Evolutionary conservation across 2,888 invertebrate genomes (phyloP).

Genomic region (Andrena marginata): DNA sequence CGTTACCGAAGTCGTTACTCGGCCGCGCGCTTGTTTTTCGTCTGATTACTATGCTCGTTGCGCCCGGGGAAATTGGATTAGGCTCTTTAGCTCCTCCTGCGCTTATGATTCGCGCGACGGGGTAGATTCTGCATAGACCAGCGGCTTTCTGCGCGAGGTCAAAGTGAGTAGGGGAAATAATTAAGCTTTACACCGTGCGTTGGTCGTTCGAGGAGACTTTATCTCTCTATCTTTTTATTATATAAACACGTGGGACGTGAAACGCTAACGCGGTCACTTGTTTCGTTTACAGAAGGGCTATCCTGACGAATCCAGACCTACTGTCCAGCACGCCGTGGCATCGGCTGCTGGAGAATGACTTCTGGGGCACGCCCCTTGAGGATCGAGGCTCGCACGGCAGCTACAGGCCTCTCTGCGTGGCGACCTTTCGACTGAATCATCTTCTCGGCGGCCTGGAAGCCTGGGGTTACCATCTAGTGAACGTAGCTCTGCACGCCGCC

Average conservation of each 20-base stretch:
- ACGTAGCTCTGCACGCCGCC: constrained; percentile 93
- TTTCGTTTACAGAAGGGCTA: constrained; percentile 92
- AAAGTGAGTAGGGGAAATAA: neutral
- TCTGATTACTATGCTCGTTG: neutral
- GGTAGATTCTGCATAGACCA: neutral
- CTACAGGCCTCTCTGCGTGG: constrained; percentile 96
- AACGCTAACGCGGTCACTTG: neutral
- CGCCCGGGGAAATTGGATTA: neutral
- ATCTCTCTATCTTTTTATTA: no score
- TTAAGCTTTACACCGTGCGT: neutral
- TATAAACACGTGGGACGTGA: no score
- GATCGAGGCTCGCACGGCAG: constrained; percentile 98
- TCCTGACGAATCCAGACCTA: constrained; percentile 97
- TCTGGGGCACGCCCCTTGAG: constrained; percentile 98
- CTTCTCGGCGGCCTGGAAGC: constrained; percentile 92
- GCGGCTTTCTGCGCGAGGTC: neutral
- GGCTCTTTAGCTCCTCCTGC: constrained; percentile 8
- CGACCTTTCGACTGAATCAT: constrained; percentile 94
- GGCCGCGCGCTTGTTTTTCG: neutral
- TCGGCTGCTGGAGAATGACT: constrained; percentile 95
- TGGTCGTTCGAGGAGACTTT: no score
- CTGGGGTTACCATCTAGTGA: constrained; percentile 94
- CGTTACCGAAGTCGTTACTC: constrained; percentile 13
- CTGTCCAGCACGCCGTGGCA: constrained; percentile 93
- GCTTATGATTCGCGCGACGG: constrained; percentile 10